phyloP scores from a whole-genome alignment of 2,888 invertebrate genomes.

The Villa cingulata region DNA sequence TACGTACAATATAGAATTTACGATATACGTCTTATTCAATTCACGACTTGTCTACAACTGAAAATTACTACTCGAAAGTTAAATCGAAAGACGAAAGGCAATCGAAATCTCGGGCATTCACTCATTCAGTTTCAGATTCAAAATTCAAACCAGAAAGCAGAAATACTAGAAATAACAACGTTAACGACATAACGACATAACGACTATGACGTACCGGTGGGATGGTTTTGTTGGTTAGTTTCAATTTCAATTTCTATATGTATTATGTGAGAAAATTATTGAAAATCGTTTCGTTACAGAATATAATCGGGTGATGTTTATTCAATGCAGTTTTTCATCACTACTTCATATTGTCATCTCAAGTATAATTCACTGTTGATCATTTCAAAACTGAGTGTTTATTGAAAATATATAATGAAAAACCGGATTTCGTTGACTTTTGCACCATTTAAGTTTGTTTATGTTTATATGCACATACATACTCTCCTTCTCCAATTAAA shows the following conservation, averaged over 20 bases:
- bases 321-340: constrained; percentile 2
- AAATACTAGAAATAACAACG: no score
- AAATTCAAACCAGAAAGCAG: no score
- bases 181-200: no score
- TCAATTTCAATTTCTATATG: no score
- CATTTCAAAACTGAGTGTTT: no score
- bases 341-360: neutral
- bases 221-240: no score
- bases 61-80: constrained; percentile 8
- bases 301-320: neutral
- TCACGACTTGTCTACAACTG: constrained; percentile 37
- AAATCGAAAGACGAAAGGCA: neutral
- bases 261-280: neutral
- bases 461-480: neutral
- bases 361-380: no score
- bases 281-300: neutral
- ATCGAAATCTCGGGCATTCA: constrained; percentile 9
- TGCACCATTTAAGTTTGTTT: neutral
- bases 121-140: no score
- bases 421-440: neutral
- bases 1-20: no score
- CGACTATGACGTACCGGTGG: neutral
- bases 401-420: neutral
- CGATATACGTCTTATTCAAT: constrained; percentile 36
- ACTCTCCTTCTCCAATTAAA: neutral